Evolutionary conservation across 1,140 invertebrate species (phyloP).

Genomic region (Drosophila parvula): DNA sequence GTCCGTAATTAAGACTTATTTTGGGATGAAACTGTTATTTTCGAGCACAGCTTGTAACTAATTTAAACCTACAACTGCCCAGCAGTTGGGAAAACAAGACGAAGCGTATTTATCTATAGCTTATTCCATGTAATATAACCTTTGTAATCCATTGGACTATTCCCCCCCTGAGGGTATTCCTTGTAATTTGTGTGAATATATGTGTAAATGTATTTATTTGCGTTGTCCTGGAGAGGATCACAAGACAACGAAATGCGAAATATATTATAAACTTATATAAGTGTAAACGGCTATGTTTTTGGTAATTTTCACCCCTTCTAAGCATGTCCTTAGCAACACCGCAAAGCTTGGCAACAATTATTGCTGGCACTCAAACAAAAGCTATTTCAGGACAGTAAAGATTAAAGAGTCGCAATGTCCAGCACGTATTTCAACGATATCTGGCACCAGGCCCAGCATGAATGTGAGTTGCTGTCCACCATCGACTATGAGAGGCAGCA

Average conservation of each 20-base stretch:
- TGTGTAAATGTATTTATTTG: conserved; percentile 28
- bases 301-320: background rate
- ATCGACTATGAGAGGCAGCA: conserved; percentile 87
- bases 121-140: conserved; percentile 22
- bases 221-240: background rate
- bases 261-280: conserved; percentile 23
- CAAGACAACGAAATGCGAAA: conserved; percentile 6
- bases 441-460: conserved; percentile 87
- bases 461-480: conserved; percentile 87
- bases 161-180: conserved; percentile 7
- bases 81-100: background rate
- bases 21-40: background rate
- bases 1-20: background rate
- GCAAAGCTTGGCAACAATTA: conserved; percentile 31
- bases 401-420: conserved; percentile 86
- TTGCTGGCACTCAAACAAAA: background rate
- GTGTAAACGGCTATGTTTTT: background rate
- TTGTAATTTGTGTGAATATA: conserved; percentile 25
- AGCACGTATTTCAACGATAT: conserved; percentile 89
- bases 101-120: background rate
- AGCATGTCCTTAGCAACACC: conserved; percentile 10
- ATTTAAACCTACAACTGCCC: background rate
- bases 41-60: background rate
- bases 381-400: background rate
- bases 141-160: conserved; percentile 11